Conservation (phyloP, 2,113 vertebrate species). For the Piliocolobus tephrosceles region DNA sequence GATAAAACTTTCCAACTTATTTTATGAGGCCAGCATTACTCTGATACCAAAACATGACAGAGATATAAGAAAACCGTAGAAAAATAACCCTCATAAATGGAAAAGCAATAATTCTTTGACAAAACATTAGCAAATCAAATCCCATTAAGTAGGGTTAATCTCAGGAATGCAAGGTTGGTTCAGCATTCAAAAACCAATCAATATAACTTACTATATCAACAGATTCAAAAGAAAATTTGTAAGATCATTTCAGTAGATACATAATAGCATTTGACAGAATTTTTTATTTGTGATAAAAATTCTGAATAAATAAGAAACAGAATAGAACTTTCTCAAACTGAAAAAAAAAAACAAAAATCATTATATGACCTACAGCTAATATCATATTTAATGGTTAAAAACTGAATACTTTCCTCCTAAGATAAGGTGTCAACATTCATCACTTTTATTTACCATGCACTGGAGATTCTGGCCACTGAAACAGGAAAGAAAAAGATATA, state of each 20-base stretch:
- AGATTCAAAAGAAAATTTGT: neutral
- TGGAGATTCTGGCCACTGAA: neutral
- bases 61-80: neutral
- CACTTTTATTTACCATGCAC: neutral
- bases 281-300: neutral
- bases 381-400: neutral
- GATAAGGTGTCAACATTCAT: neutral
- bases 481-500: neutral
- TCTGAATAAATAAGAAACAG: neutral
- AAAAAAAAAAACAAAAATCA: neutral
- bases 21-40: neutral
- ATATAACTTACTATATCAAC: neutral
- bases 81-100: neutral
- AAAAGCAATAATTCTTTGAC: neutral
- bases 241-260: neutral
- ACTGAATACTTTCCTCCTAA: neutral
- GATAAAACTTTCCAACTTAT: neutral
- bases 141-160: neutral
- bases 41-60: neutral
- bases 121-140: neutral
- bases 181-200: neutral
- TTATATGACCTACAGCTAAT: neutral
- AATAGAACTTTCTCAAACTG: neutral
- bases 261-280: neutral
- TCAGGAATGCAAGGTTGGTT: neutral